Evolutionary conservation across 1,140 invertebrate genomes (phyloP), one percentile per base, ranked within the genome.

Genomic region (Diorhabda elongata): DNA sequence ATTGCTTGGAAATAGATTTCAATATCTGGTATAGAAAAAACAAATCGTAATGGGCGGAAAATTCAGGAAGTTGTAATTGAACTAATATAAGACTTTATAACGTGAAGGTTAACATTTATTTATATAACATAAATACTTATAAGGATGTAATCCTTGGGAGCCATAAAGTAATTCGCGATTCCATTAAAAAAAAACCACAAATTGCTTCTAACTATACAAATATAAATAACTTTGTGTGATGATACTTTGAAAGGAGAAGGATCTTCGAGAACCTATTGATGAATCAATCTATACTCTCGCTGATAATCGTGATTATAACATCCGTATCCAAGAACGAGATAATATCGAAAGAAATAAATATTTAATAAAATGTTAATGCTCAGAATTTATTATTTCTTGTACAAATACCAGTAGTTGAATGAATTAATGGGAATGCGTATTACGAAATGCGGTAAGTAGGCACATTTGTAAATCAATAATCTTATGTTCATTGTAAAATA

Each of bases 351-450:
- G 59, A 43, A 61, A 42, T 61, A 61, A 61, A 61, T 43, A 41
- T 42, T 11, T 61, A 61, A 61, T 61, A 61, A 61, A 61, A 61
- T 61, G 26, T 43, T 61, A 61, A 61, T 61, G 41, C 42, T 42
- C 8, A 41, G 42, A 61, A 61, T 61, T 11, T 61, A 61, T 61
- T 42, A 43, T 61, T 61, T 61, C 11, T 61, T 61, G 42, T 61
- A 41, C 42, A 61, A 61, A 61, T 61, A 61, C 59, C 59, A 61
- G 59, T 61, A 61, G 59, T 61, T 61, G 59, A 11, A 26, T 61
- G 42, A 41, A 61, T 61, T 61, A 26, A 61, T 52, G 47, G 47
- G 47, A 52, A 52, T 52, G 47, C 2, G 2, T 6, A 52, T 52
- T 52, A 52, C 47, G 47, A 8, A 52, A 52, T 52, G n/a, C 47